Evolutionary conservation across 2,797 vertebrate species (phyloP).

Genomic region (Galago senegalensis): DNA sequence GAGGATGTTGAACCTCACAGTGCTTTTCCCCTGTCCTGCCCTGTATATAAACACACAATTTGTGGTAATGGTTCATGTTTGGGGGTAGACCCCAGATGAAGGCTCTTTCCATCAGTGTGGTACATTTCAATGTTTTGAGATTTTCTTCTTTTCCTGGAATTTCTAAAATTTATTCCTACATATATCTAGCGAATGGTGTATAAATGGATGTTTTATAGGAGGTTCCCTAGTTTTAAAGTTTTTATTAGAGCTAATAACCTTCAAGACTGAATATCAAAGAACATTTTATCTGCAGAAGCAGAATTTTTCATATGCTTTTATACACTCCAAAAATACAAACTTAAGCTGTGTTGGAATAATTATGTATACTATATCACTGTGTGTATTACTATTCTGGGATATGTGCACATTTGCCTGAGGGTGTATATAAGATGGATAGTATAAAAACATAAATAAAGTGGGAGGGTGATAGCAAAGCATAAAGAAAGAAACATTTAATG

Average conservation of each 20-base stretch:
- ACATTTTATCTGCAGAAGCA: background rate
- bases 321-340: conserved; percentile 54
- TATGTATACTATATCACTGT: conserved; percentile 30
- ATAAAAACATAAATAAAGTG: conserved; percentile 77
- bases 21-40: background rate
- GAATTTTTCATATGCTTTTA: conserved; percentile 47
- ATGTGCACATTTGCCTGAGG: conserved; percentile 67
- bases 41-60: background rate
- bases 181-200: background rate
- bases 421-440: background rate
- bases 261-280: conserved; percentile 63
- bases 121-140: background rate
- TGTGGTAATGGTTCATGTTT: background rate
- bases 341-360: conserved; percentile 49
- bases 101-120: background rate
- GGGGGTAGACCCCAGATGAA: background rate
- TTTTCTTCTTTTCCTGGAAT: background rate
- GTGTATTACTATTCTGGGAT: conserved; percentile 3
- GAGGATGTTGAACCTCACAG: background rate
- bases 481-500: conserved; percentile 56
- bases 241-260: conserved; percentile 35
- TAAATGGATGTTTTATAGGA: conserved; percentile 11
- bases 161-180: background rate
- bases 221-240: conserved; percentile 3
- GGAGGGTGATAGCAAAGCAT: conserved; percentile 64